Conservation (phyloP, 2,113 vertebrate genomes). For the Bos indicus region DNA sequence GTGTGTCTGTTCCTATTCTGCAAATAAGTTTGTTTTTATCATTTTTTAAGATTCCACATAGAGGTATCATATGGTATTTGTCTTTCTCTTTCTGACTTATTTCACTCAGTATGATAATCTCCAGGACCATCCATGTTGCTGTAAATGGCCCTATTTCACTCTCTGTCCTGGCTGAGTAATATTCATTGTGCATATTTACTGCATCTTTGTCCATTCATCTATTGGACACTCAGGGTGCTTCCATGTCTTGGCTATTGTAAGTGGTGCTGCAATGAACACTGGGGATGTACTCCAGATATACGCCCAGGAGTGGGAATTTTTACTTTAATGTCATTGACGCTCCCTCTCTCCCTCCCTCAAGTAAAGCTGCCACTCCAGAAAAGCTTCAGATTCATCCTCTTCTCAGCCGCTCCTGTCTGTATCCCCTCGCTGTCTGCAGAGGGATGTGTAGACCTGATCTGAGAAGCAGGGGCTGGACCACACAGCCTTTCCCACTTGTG, state of each 20-base stretch:
- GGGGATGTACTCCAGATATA: not conserved
- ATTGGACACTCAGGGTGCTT: rapidly evolving
- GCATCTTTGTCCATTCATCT: not conserved
- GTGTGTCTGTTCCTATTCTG: not conserved
- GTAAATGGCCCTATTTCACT: not conserved
- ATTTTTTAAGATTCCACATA: not conserved
- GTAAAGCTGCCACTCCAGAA: not conserved
- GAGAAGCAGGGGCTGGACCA: not conserved
- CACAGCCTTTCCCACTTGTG: not conserved
- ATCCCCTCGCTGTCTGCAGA: not conserved
- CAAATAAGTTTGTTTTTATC: not conserved
- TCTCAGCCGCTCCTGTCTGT: not conserved
- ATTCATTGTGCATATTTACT: rapidly evolving
- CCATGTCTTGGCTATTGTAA: not conserved
- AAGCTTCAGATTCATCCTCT: not conserved
- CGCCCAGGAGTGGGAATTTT: not conserved
- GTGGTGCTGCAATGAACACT: not conserved
- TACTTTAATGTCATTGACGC: not conserved
- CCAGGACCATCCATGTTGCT: not conserved
- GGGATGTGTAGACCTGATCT: too few relatives aligned
- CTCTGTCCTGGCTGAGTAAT: not conserved
- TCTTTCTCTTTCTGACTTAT: not conserved
- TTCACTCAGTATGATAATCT: not conserved
- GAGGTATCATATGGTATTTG: not conserved
- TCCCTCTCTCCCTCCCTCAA: not conserved